Evolutionary conservation across 2,113 vertebrate genomes (phyloP), one percentile per base, ranked within the genome.

Genomic region (Myodes glareolus): DNA sequence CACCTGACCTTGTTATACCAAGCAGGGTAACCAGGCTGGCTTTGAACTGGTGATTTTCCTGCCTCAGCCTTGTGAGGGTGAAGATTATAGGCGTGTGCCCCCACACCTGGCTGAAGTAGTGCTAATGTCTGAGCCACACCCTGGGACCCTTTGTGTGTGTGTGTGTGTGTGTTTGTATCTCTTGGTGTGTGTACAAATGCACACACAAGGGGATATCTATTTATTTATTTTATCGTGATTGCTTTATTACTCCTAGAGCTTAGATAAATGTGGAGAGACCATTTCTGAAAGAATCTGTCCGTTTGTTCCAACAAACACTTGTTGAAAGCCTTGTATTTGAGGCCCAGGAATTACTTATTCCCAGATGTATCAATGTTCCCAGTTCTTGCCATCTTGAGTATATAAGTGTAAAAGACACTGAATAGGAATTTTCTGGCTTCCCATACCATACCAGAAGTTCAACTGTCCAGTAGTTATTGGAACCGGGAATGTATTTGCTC

Each of bases 361-460:
- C 19, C 58, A 58, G 58, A 21, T 19, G 19, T 58, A 19, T 58
- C 58, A 58, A 58, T 58, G 19, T 58, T 5, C 19, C 42, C 55
- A 80, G 3, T 47, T 52, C 47, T 82, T 92, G 55, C 58, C 86
- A 88, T 84, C 91, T 25, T 0, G 0, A 52, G 72, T 52, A 63
- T n/a, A 23, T 11, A 78, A 58, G 52, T 75, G 81, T 81, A 21
- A n/a, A 81, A 63, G 33, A 93, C 16, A 5, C 21, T 45, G 52
- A 61, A 33, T 61, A 91, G 73, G 42, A 97, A 95, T 70, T 84
- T 23, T 19, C 73, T 39, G 33, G 55, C 21, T 88, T 93, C 89
- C 42, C 72, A 58, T 75, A 80, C n/a, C 70, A 95, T 70, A 85
- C n/a, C 70, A 94, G 95, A 95, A 90, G 90, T 93, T 96, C 52